Base-by-base conservation (phyloP, 2,888 invertebrate species). In the Drosophila lutescens region DNA sequence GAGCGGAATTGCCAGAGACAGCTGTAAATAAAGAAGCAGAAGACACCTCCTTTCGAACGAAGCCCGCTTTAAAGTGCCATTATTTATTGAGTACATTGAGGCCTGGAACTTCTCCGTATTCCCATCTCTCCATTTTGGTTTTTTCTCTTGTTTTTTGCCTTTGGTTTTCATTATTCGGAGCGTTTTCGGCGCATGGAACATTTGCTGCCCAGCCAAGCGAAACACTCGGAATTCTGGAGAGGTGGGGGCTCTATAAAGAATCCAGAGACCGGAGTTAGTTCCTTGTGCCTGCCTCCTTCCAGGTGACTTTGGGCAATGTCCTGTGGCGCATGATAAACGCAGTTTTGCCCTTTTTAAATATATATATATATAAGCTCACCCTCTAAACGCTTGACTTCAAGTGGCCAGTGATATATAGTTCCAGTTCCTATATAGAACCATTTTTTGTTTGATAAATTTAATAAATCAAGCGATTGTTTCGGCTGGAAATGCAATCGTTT, bases 321-420 rank as follows among this genome's bases (percentile, higher is more conserved):
- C 84, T 84, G 80, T 78, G 84, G 80, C 78, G 80, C 80, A 76
- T 76, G 74, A 82, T 80, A 80, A 80, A 80, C 80, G 71, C 77
- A 70, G 78, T 67, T 72, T 72, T 61, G 67, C 73, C 58, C 74
- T 67, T 79, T 82, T 79, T 82, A 77, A 82, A 79, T 82, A 79
- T 79, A 73, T 56, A 55, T 57, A 69, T 62, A 41, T 40, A 32
- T 8, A 61, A 67, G 54, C 62, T 26, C 51, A 53, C 44, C 59
- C 49, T 46, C 40, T n/a, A 34, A 54, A 23, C 17, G n/a, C 15
- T 26, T 20, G 30, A n/a, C 40, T 54, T 58, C 58, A 60, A 67
- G 69, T 58, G 60, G 68, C 60, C 62, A 41, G 17, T 62, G 49
- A 62, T 60, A 61, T 62, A 63, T 53, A 47, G 34, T 15, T 12